These are phyloP conservation scores for Apis laboriosa DNA, from an alignment of 1,140 invertebrate genomes.

Conservation along the genomic window DNA sequence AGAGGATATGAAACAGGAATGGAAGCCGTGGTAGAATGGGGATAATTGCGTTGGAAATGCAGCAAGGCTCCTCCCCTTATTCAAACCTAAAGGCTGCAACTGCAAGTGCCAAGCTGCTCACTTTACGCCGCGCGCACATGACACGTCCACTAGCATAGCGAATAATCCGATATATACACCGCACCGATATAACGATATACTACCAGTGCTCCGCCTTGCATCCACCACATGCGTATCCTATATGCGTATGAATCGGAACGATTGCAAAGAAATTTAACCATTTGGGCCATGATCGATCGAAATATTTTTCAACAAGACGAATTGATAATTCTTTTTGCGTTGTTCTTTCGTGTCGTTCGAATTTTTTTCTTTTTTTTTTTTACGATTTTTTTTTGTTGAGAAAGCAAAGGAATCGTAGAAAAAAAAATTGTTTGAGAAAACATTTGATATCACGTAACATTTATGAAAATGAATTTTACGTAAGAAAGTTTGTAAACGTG, in stretches of 20 bases:
- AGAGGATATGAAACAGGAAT: constrained; percentile 61
- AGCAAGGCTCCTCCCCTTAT: constrained; percentile 73
- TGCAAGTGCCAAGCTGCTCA: constrained; percentile 68
- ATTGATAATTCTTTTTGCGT: no score
- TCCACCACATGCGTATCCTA: not conserved
- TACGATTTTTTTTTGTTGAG: no score
- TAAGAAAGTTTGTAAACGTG: not conserved
- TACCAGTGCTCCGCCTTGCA: constrained; percentile 48
- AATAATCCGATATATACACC: constrained; percentile 28
- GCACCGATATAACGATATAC: not conserved
- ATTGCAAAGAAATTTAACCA: not conserved
- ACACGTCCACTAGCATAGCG: constrained; percentile 60
- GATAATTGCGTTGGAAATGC: constrained; percentile 75
- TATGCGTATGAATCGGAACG: not conserved
- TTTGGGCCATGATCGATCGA: not conserved
- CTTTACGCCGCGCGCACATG: constrained; percentile 64
- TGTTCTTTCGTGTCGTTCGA: not conserved
- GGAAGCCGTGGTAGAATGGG: constrained; percentile 68
- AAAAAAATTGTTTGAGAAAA: no score
- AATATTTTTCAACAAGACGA: not conserved
- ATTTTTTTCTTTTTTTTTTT: no score
- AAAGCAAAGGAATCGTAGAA: no score
- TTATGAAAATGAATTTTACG: not conserved
- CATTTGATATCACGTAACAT: no score
- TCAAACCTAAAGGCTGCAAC: constrained; percentile 65